Evolutionary conservation across 2,797 vertebrate species (phyloP).

Genomic region (Artibeus jamaicensis): DNA sequence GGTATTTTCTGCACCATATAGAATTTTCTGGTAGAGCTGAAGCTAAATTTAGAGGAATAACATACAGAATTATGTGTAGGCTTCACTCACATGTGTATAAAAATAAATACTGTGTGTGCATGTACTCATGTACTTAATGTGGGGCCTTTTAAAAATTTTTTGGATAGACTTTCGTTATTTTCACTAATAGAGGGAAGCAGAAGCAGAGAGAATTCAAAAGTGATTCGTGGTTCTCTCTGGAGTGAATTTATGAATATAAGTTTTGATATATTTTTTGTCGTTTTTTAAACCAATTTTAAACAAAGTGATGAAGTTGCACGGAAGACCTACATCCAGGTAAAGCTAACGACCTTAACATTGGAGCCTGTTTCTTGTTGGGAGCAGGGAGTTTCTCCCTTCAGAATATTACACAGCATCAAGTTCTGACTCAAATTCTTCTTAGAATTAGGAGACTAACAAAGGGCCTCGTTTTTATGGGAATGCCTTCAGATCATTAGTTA

Average conservation of each 20-base stretch:
- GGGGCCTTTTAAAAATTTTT: neutral
- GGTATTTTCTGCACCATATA: conserved; percentile 80
- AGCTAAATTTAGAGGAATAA: conserved; percentile 73
- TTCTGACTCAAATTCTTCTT: neutral
- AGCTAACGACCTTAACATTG: neutral
- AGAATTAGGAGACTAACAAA: neutral
- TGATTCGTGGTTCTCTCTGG: neutral
- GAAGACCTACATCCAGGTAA: neutral
- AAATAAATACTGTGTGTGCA: conserved; percentile 61
- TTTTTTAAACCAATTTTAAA: neutral
- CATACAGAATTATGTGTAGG: conserved; percentile 59
- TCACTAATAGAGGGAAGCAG: neutral
- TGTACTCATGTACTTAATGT: conserved; percentile 49
- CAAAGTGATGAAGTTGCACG: neutral
- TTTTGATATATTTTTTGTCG: neutral
- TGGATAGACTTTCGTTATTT: neutral
- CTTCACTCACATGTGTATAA: conserved; percentile 58
- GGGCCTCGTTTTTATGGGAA: neutral
- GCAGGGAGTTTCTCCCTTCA: neutral
- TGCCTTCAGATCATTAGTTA: neutral
- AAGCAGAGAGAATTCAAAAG: neutral
- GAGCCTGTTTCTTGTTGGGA: neutral
- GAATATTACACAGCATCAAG: neutral
- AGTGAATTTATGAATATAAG: neutral
- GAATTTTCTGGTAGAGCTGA: conserved; percentile 68